Evolutionary conservation across 2,888 invertebrate species (phyloP), one percentile per base, ranked within the genome.

Genomic region (Timema cristinae): DNA sequence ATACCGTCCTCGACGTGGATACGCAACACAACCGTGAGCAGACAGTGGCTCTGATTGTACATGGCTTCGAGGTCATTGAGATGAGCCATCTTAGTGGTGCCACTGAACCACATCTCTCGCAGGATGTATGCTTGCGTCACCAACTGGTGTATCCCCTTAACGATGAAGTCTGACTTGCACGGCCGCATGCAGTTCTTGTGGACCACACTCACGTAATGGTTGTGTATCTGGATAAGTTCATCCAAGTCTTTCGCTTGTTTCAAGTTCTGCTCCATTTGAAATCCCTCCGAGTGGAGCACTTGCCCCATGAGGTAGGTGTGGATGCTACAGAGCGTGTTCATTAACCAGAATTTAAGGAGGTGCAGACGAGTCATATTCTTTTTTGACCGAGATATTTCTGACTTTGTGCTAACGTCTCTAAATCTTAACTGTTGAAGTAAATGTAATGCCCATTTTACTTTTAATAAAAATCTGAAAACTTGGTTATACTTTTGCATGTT

Each of bases 371-470:
- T 81, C 73, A 79, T 78, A 48, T 32, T 32, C 32, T 32, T 32
- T 32, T 32, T 32, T 32, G 32, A 32, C 32, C 32, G 32, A 32
- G 4, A 32, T 32, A 32, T 32, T 32, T 32, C 32, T 32, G 32
- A 32, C 32, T 32, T 32, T 4, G 4, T 4, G 32, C 32, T 32
- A 32, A 32, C 32, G 82, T 82, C 81, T 68, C 75, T 75, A 76
- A 86, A 86, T 71, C 78, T 77, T 13, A 87, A 77, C 74, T 83
- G 84, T 75, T 85, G 84, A 63, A 87, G 77, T 4, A 85, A 82
- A 82, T 84, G 85, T 15, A 84, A 75, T 6, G 85, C 85, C 84
- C 85, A 86, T 77, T 86, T 87, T 0, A 87, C 79, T 79, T 86
- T 86, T 7, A 87, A 77, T 66, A 86, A 80, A 69, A 86, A 84